Conservation (phyloP, 2,797 vertebrate species). For the Falco peregrinus region DNA sequence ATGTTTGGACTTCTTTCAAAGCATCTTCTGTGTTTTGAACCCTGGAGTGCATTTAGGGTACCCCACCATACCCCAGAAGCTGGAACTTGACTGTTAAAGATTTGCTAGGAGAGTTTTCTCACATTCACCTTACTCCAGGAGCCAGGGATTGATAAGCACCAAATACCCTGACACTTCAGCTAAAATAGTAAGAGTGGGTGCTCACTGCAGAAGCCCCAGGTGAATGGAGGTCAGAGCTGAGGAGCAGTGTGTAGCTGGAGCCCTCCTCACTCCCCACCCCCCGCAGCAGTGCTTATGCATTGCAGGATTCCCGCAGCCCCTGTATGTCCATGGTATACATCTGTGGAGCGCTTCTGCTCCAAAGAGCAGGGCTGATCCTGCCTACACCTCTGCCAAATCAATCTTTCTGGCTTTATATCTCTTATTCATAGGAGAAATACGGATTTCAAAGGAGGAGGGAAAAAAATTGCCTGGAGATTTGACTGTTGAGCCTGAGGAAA, state of each 20-base stretch:
- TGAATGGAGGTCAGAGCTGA: not conserved
- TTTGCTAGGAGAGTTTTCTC: not conserved
- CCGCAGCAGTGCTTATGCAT: accelerated
- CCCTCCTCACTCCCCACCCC: not conserved
- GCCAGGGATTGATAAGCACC: not conserved
- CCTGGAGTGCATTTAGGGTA: not conserved
- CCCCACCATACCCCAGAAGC: not conserved
- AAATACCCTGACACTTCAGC: not conserved
- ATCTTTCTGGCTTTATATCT: not conserved
- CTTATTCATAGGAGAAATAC: not conserved
- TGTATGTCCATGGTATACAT: not conserved
- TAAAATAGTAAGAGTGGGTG: not conserved
- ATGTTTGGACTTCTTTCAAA: not conserved
- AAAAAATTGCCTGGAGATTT: not conserved
- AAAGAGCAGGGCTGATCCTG: not conserved
- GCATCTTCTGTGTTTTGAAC: not conserved
- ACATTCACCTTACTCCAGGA: not conserved
- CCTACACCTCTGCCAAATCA: not conserved
- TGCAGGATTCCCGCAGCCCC: accelerated
- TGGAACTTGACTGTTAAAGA: not conserved
- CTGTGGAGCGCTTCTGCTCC: not conserved
- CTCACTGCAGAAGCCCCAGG: not conserved
- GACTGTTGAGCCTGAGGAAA: not conserved
- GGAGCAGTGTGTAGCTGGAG: not conserved
- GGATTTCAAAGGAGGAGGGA: not conserved